Percentiles rank a stretch among this genome's conserved stretches.
Evolutionary conservation across 2,888 invertebrate species (phyloP).

Genomic region (Xanthostigma xanthostigma): DNA sequence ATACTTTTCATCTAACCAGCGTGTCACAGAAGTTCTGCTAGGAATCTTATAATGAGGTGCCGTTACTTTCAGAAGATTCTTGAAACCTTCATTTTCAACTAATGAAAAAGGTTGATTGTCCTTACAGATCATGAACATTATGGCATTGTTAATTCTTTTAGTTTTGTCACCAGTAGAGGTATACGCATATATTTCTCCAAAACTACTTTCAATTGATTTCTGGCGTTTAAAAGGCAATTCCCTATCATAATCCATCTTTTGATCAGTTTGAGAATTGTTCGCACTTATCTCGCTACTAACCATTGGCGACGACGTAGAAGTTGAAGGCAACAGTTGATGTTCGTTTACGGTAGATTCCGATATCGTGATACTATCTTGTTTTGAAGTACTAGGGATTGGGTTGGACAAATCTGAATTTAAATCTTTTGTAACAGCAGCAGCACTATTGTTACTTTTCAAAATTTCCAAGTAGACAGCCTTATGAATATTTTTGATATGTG

Average conservation of each 20-base stretch:
- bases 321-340: too few relatives aligned
- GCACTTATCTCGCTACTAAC: too few relatives aligned
- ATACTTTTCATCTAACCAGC: slow-evolving; percentile 20
- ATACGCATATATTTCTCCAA: background rate
- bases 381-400: background rate
- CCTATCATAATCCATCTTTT: slow-evolving; percentile 1
- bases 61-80: slow-evolving; percentile 16
- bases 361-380: too few relatives aligned
- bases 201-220: background rate
- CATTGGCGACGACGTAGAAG: too few relatives aligned
- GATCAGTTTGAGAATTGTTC: too few relatives aligned
- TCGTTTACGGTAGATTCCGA: too few relatives aligned
- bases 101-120: slow-evolving; percentile 16
- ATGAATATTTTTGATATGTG: background rate
- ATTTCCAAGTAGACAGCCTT: background rate
- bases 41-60: slow-evolving; percentile 20
- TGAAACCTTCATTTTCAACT: slow-evolving; percentile 21
- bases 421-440: background rate
- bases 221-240: background rate
- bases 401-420: background rate
- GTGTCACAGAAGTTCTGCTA: slow-evolving; percentile 17
- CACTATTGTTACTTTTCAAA: background rate
- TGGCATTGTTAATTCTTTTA: slow-evolving; percentile 12
- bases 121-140: slow-evolving; percentile 15
- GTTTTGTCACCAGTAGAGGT: slow-evolving; percentile 7